phyloP scores from a whole-genome alignment of 2,113 vertebrate species.

The Addax nasomaculatus region DNA sequence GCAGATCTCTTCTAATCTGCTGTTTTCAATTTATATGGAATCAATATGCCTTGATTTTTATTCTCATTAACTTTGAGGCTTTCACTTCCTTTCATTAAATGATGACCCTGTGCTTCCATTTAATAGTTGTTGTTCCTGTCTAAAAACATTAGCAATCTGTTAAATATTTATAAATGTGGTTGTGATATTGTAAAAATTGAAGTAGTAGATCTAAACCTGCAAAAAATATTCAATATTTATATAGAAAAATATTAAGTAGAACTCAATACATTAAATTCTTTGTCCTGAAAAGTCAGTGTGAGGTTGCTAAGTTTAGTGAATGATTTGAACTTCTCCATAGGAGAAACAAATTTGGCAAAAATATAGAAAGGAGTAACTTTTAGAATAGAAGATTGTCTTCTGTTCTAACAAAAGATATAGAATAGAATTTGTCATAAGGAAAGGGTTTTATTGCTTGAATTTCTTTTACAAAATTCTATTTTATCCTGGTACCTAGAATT shows the following conservation, averaged over 20 bases:
- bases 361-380: not conserved
- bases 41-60: conserved; percentile 21
- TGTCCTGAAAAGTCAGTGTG: not conserved
- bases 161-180: not conserved
- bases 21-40: conserved; percentile 19
- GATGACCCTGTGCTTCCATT: not conserved
- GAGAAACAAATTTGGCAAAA: not conserved
- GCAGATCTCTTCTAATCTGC: not conserved
- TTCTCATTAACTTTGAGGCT: conserved; percentile 21
- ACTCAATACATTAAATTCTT: not conserved
- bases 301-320: not conserved
- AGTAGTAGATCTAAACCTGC: not conserved
- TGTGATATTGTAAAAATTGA: not conserved
- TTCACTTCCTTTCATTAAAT: not conserved
- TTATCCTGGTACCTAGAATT: not conserved
- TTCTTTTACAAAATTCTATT: not conserved
- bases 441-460: conserved; percentile 8
- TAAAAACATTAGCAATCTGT: conserved; percentile 10
- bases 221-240: not conserved
- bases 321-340: not conserved
- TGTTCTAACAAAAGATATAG: conserved; percentile 10
- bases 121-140: not conserved
- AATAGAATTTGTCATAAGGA: not conserved
- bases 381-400: not conserved
- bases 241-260: not conserved